Evolutionary conservation across 2,797 vertebrate genomes (phyloP).

Genomic region (Manis pentadactyla): DNA sequence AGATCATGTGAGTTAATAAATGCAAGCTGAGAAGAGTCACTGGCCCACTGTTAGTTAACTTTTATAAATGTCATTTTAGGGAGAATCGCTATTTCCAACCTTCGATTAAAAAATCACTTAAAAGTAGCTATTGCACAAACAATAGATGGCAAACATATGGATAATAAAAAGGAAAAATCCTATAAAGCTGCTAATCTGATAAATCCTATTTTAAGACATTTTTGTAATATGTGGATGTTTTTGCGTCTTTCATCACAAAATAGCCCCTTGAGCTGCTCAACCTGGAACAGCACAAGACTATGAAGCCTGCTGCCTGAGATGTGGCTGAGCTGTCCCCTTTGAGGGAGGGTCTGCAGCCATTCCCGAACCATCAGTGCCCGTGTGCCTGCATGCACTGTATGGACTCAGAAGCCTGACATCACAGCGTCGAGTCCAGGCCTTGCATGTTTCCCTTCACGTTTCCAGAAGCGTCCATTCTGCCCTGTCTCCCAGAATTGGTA

Average conservation of each 20-base stretch:
- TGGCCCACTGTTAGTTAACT: too few species aligned
- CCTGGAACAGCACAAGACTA: background rate
- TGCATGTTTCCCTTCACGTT: rapidly evolving
- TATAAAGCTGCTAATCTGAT: background rate
- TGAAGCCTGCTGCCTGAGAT: rapidly evolving
- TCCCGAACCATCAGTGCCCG: too few species aligned
- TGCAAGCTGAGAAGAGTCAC: too few species aligned
- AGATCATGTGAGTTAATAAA: background rate
- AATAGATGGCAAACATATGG: rapidly evolving
- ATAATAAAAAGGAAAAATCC: background rate
- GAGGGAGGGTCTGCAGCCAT: background rate
- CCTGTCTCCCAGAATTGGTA: rapidly evolving
- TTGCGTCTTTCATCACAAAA: background rate
- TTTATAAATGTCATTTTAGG: background rate
- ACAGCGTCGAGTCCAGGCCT: background rate
- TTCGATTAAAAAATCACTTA: background rate
- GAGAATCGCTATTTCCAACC: background rate
- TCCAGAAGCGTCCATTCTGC: background rate
- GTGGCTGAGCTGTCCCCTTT: rapidly evolving
- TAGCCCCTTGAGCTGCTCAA: background rate
- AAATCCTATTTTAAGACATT: background rate
- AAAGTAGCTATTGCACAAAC: background rate
- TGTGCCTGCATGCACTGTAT: rapidly evolving
- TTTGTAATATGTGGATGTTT: background rate
- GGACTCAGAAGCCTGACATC: rapidly evolving